Percentiles rank a stretch among this genome's conserved stretches.
phyloP scores from a whole-genome alignment of 1,140 invertebrate genomes.

The Meloidogyne exigua region DNA sequence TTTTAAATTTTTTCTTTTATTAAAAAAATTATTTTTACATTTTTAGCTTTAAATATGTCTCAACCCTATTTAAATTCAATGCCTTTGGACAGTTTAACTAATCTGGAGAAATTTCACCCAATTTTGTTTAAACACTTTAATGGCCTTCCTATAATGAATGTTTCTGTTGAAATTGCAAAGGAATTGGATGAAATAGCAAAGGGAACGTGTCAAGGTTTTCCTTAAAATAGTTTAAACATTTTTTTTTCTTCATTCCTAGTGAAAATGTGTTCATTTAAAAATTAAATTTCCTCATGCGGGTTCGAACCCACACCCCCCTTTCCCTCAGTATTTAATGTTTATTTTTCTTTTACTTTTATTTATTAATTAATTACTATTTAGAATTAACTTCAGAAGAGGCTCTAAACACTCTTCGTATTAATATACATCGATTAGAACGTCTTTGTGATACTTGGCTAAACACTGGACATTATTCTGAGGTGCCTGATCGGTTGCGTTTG shows the following conservation, averaged over 20 bases:
- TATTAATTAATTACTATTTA: not conserved
- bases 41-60: not conserved
- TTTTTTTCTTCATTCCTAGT: not conserved
- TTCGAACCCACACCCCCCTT: not conserved
- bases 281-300: not conserved
- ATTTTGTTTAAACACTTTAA: not conserved
- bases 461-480: slow-evolving; percentile 48
- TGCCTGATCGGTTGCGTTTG: slow-evolving; percentile 42
- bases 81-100: not conserved
- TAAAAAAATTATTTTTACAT: not conserved
- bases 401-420: not conserved
- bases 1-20: not conserved
- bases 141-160: not conserved
- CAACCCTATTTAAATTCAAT: not conserved
- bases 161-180: not conserved
- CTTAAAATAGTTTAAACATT: not conserved
- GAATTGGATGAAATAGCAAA: not conserved
- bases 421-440: slow-evolving; percentile 2
- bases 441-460: slow-evolving; percentile 36
- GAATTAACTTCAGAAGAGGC: not conserved
- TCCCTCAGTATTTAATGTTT: not conserved
- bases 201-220: not conserved
- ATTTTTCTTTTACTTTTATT: not conserved
- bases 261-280: not conserved
- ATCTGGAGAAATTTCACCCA: not conserved